Evolutionary conservation across 2,797 vertebrate species (phyloP).

Genomic region (Sarcophilus harrisii): DNA sequence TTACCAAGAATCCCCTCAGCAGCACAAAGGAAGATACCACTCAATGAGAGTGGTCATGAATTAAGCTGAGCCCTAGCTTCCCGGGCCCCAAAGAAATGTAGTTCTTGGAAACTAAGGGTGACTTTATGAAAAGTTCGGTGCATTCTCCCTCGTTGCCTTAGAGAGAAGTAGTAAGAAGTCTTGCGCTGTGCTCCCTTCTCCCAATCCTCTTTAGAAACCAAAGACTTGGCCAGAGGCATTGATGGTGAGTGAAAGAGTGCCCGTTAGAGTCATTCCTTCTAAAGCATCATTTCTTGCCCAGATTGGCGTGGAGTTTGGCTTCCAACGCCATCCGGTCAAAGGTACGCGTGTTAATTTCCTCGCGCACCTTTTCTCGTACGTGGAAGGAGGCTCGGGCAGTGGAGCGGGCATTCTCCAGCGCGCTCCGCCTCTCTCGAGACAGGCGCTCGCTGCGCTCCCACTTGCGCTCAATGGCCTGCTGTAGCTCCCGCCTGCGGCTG

Average conservation of each 20-base stretch:
- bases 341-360: conserved; percentile 95
- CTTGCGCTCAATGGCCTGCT: conserved; percentile 96
- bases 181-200: neutral
- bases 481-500: conserved; percentile 91
- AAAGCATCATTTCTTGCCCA: conserved; percentile 91
- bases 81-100: conserved; percentile 17
- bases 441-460: conserved; percentile 98
- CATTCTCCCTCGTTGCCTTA: conserved; percentile 6
- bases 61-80: conserved; percentile 57
- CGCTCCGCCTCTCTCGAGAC: conserved; percentile 92
- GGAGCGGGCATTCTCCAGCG: conserved; percentile 95
- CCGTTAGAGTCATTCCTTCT: neutral
- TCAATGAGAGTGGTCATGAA: conserved; percentile 19
- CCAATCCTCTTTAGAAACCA: neutral
- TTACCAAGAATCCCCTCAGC: neutral
- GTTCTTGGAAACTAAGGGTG: conserved; percentile 46
- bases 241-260: neutral
- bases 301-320: conserved; percentile 93
- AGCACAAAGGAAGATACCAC: neutral
- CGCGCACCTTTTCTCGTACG: conserved; percentile 94
- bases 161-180: conserved; percentile 21
- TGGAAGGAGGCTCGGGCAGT: conserved; percentile 97
- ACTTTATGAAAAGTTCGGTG: neutral
- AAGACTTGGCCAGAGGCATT: neutral
- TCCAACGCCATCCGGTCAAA: conserved; percentile 99